Percentiles rank a stretch among this genome's conserved stretches.
phyloP scores from a whole-genome alignment of 2,797 vertebrate genomes.

The Cetoscarus ocellatus region DNA sequence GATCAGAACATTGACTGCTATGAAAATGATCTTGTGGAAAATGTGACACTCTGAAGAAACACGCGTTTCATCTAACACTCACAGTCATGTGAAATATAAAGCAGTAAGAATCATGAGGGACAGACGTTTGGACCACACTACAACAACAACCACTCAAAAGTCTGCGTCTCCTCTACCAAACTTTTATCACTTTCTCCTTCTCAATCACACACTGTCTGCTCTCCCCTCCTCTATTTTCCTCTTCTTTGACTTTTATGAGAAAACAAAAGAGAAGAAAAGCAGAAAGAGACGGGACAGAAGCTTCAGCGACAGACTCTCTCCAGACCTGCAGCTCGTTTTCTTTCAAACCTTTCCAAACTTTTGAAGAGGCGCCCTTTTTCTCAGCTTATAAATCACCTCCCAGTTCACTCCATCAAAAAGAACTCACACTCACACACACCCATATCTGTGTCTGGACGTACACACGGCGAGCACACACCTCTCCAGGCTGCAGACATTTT shows the following conservation, averaged over 20 bases:
- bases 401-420: constrained; percentile 62
- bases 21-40: constrained; percentile 10
- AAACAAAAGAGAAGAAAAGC: constrained; percentile 9
- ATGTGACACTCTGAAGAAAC: constrained; percentile 5
- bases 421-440: constrained; percentile 29
- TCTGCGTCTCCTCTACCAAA: not conserved
- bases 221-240: not conserved
- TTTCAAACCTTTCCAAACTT: constrained; percentile 89
- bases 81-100: constrained; percentile 11
- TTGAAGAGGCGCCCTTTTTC: constrained; percentile 83
- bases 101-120: constrained; percentile 19
- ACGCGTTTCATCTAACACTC: constrained; percentile 18
- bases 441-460: constrained; percentile 16
- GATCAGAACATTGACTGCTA: not conserved
- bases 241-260: constrained; percentile 17
- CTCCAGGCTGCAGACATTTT: constrained; percentile 88
- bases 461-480: constrained; percentile 54
- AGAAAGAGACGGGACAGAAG: constrained; percentile 39
- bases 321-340: constrained; percentile 78
- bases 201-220: constrained; percentile 23
- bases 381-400: constrained; percentile 92
- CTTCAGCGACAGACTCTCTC: constrained; percentile 71
- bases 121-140: constrained; percentile 22
- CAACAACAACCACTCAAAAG: constrained; percentile 15
- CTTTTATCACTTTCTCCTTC: constrained; percentile 33